Conservation (phyloP, 2,113 vertebrate species). For the Phyllopteryx taeniolatus region DNA sequence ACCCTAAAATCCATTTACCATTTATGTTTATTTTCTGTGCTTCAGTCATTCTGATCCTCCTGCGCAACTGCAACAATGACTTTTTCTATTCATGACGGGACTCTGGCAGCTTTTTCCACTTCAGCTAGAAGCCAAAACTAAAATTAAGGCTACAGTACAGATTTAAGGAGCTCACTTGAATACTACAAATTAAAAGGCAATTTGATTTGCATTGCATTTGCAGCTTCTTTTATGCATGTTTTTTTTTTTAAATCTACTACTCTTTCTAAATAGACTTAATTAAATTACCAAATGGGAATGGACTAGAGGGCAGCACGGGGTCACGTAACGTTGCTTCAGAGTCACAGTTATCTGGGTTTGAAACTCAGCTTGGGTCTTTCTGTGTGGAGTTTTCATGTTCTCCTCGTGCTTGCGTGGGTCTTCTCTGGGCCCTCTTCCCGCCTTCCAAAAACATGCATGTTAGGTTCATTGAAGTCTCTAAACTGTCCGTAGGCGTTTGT, state of each 20-base stretch:
- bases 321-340: neutral
- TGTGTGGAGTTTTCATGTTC: neutral
- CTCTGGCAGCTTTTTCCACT: constrained; percentile 8
- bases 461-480: no score
- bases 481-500: no score
- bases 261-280: neutral
- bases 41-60: constrained; percentile 40
- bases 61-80: constrained; percentile 38
- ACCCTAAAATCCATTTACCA: neutral
- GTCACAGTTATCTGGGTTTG: neutral
- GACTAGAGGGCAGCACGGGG: neutral
- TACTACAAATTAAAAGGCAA: constrained; percentile 3
- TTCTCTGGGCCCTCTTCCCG: no score
- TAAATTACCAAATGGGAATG: constrained; percentile 2
- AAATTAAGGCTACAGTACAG: neutral
- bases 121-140: neutral
- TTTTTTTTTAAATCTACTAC: neutral
- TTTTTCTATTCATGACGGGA: constrained; percentile 32
- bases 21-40: constrained; percentile 13
- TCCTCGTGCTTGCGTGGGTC: neutral
- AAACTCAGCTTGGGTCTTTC: neutral
- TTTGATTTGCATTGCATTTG: constrained; percentile 4
- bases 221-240: neutral
- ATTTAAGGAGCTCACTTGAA: constrained; percentile 10
- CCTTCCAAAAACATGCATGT: no score